Evolutionary conservation across 2,113 vertebrate species (phyloP), one percentile per base, ranked within the genome.

Genomic region (Lophura nycthemera): DNA sequence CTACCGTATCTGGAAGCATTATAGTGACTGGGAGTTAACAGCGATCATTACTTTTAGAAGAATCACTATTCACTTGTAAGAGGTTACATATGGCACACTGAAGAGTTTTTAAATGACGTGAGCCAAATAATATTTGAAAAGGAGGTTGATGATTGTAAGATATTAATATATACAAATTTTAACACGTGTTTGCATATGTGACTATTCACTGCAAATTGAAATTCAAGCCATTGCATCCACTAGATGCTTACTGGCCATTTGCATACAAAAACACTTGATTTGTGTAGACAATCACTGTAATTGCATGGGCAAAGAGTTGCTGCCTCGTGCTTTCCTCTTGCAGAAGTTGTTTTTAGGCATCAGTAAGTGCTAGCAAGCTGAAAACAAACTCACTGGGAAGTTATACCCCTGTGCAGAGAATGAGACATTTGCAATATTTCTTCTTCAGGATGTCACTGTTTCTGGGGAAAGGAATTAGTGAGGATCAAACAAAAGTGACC

Each of bases 231-330:
- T 8, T 56, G 83, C 84, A 42, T 14, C 74, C 86, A 36, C 69
- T 74, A 50, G 5, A 79, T 72, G 52, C 76, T 93, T 5, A 17
- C 65, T 86, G 93, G 76, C 73, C 65, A 86, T 94, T 96, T 96
- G 93, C 88, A 93, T 79, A 93, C 88, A 95, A 94, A 95, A 3
- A 5, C 88, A 83, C 90, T 95, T 91, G 93, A 95, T 95, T 95
- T 94, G 86, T 59, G 80, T 52, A 95, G 83, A 95, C 91, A 95
- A 93, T 94, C 80, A 38, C 76, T 50, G 77, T 95, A 97, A 95
- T 95, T 95, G 85, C 66, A 11, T 17, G 90, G 90, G 59, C 83
- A 90, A 88, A 91, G 79, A 79, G 89, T 11, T 83, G 65, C 69
- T 91, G 90, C 61, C 43, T 90, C 59, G 69, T 90, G 57, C 70